phyloP scores from a whole-genome alignment of 2,113 vertebrate genomes.

The Pluvianellus socialis region DNA sequence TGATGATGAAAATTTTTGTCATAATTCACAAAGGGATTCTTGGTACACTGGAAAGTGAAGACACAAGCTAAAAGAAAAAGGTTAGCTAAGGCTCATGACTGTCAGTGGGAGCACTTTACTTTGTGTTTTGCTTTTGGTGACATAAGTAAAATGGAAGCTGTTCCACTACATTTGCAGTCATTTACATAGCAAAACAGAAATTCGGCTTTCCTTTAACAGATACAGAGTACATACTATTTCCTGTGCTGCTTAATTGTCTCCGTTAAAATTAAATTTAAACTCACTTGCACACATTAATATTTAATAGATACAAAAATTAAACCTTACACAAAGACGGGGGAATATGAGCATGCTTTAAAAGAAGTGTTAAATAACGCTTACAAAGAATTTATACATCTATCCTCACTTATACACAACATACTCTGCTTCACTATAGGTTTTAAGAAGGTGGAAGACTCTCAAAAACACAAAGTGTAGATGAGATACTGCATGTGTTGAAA shows the following conservation, averaged over 20 bases:
- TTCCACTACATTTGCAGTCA: neutral
- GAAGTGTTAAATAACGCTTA: neutral
- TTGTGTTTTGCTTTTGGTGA: neutral
- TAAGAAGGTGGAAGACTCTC: neutral
- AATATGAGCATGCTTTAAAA: neutral
- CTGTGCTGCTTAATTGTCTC: neutral
- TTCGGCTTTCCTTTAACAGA: neutral
- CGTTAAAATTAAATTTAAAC: neutral
- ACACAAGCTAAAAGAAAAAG: neutral
- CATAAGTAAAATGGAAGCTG: neutral
- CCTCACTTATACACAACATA: neutral
- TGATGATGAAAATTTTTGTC: neutral
- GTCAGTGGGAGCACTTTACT: neutral
- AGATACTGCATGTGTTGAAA: fast-evolving
- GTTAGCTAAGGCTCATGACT: neutral
- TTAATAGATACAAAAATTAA: neutral
- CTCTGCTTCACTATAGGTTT: neutral
- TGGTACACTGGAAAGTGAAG: neutral
- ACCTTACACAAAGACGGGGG: neutral
- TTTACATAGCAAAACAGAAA: neutral
- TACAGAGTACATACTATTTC: neutral
- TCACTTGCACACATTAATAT: neutral
- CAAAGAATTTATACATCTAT: neutral
- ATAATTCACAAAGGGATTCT: neutral
- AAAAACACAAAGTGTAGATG: neutral